These are phyloP conservation scores for Lordiphosa andalusiaca DNA, from an alignment of 2,888 invertebrate genomes.

Conservation along the genomic window DNA sequence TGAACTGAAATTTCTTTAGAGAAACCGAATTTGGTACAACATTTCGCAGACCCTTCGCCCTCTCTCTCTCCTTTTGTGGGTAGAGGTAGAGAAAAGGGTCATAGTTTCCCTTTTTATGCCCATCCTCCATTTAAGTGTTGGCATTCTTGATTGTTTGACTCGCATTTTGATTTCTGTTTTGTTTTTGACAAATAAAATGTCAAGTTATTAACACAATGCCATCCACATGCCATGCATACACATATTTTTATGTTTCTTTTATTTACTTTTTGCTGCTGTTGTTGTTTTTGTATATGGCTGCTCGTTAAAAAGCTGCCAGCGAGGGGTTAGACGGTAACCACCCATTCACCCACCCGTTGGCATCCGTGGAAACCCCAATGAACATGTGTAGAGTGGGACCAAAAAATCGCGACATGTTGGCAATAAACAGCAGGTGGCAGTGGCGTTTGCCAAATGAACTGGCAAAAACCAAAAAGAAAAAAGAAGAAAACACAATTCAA, in stretches of 20 bases:
- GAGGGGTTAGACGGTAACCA: slow-evolving; percentile 14
- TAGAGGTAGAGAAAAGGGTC: too few relatives aligned
- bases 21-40: too few relatives aligned
- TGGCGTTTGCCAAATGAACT: slow-evolving; percentile 48
- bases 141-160: slow-evolving; percentile 45
- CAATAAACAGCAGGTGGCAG: slow-evolving; percentile 71
- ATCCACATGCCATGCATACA: slow-evolving; percentile 5
- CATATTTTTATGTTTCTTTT: neutral
- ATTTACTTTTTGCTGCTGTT: neutral
- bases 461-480: slow-evolving; percentile 20
- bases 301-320: slow-evolving; percentile 1
- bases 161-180: slow-evolving; percentile 33
- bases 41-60: too few relatives aligned
- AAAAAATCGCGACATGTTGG: slow-evolving; percentile 67
- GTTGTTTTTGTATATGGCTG: too few relatives aligned
- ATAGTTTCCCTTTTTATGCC: slow-evolving; percentile 3
- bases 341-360: neutral
- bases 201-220: slow-evolving; percentile 65
- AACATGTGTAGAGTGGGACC: slow-evolving; percentile 28
- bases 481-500: too few relatives aligned
- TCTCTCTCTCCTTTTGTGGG: too few relatives aligned
- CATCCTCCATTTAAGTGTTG: slow-evolving; percentile 30
- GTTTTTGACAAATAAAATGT: slow-evolving; percentile 67
- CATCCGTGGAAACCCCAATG: slow-evolving; percentile 1
- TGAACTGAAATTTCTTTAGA: too few relatives aligned